phyloP scores from a whole-genome alignment of 2,888 invertebrate species.

The Melieria omissa region DNA sequence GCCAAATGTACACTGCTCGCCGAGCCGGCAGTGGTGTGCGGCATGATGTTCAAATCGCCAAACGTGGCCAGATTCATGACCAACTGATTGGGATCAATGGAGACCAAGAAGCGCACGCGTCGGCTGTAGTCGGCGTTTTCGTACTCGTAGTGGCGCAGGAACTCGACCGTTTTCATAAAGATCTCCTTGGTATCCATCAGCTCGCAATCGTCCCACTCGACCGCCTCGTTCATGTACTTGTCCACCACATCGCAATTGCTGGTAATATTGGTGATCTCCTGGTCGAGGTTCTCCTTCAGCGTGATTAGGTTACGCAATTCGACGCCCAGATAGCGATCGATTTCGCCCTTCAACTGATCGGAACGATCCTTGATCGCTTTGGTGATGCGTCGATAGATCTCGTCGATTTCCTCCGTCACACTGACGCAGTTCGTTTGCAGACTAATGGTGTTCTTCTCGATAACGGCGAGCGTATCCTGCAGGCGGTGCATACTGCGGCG shows the following conservation, averaged over 20 bases:
- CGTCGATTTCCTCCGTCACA: slow-evolving; percentile 93
- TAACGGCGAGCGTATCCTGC: slow-evolving; percentile 84
- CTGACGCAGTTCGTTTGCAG: slow-evolving; percentile 90
- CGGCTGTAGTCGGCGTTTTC: slow-evolving; percentile 91
- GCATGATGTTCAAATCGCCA: slow-evolving; percentile 87
- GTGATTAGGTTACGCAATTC: slow-evolving; percentile 88
- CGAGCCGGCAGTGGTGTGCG: slow-evolving; percentile 68
- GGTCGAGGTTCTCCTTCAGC: slow-evolving; percentile 92
- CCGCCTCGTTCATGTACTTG: slow-evolving; percentile 89
- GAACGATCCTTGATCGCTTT: slow-evolving; percentile 92
- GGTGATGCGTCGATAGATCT: slow-evolving; percentile 86
- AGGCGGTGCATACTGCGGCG: slow-evolving; percentile 88
- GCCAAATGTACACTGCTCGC: slow-evolving; percentile 69
- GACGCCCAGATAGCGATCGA: slow-evolving; percentile 89
- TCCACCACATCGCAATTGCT: slow-evolving; percentile 97
- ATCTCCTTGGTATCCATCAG: slow-evolving; percentile 96
- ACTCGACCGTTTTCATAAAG: slow-evolving; percentile 94
- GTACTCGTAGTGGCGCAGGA: slow-evolving; percentile 93
- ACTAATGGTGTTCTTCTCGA: slow-evolving; percentile 89
- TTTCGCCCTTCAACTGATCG: slow-evolving; percentile 86
- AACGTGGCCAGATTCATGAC: slow-evolving; percentile 88
- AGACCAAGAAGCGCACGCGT: slow-evolving; percentile 85
- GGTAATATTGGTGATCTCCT: slow-evolving; percentile 93
- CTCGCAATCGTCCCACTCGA: slow-evolving; percentile 93
- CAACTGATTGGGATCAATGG: slow-evolving; percentile 91